A percentile compares a stretch with the other conserved stretches of the same genome.
phyloP scores from a whole-genome alignment of 2,113 vertebrate species.

The Myiagra hebetior region DNA sequence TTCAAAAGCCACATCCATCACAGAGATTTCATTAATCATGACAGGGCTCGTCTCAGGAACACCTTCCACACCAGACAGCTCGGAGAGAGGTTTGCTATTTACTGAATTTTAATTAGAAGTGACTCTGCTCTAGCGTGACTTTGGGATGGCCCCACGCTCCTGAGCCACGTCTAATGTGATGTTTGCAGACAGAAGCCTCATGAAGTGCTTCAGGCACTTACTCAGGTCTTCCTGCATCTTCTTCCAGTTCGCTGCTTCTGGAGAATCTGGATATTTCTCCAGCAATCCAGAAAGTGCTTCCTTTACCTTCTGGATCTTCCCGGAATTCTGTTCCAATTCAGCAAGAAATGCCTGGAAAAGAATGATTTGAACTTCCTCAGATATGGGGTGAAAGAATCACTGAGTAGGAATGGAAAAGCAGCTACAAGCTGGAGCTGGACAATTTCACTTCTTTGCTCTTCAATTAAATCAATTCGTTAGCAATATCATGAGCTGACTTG shows the following conservation, averaged over 20 bases:
- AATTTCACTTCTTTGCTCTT: neutral
- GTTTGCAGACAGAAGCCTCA: neutral
- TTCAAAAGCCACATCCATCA: constrained; percentile 1
- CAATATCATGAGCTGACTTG: neutral
- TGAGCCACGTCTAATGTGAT: neutral
- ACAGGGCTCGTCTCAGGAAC: neutral
- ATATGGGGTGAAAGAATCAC: neutral
- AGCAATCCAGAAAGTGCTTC: constrained; percentile 83
- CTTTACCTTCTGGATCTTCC: constrained; percentile 88
- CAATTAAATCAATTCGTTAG: neutral
- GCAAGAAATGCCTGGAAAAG: constrained; percentile 83
- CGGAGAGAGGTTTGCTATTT: neutral
- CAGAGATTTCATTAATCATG: neutral
- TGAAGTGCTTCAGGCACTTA: constrained; percentile 64
- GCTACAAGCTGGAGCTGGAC: neutral
- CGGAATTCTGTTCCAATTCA: constrained; percentile 87
- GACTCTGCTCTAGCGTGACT: constrained; percentile 32
- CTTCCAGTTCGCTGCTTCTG: constrained; percentile 89
- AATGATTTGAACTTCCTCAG: neutral
- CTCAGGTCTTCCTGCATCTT: constrained; percentile 90
- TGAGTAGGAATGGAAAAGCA: neutral
- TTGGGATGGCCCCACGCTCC: neutral
- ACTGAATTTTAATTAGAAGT: constrained; percentile 20
- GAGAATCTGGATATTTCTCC: constrained; percentile 86
- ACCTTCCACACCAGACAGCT: constrained; percentile 24